Conservation (phyloP, 2,888 invertebrate species). For the Cephus rjabovi region DNA sequence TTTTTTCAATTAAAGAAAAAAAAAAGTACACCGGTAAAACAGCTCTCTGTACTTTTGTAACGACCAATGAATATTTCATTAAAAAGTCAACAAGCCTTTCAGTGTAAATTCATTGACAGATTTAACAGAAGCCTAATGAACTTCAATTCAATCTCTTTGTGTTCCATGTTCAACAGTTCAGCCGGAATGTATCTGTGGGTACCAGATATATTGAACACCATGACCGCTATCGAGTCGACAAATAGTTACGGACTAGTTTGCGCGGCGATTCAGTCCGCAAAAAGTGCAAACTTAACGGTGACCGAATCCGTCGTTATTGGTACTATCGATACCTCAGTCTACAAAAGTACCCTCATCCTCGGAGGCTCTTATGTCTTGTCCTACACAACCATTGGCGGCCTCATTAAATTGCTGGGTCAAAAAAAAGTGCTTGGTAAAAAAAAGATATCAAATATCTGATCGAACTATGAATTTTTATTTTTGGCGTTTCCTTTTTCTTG, state of each 20-base stretch:
- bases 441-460: too few relatives aligned
- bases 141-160: background rate
- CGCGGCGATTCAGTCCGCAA: background rate
- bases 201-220: slow-evolving; percentile 14
- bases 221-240: background rate
- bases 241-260: background rate
- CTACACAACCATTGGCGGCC: too few relatives aligned
- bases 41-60: too few relatives aligned
- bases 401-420: too few relatives aligned
- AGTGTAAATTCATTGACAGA: background rate
- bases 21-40: too few relatives aligned
- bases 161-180: slow-evolving; percentile 10
- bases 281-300: background rate
- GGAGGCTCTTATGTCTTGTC: too few relatives aligned
- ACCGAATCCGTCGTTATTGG: background rate
- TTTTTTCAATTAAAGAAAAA: too few relatives aligned
- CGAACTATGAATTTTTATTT: too few relatives aligned
- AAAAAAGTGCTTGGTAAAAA: too few relatives aligned
- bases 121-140: background rate
- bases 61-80: background rate
- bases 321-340: too few relatives aligned
- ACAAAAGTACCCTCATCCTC: too few relatives aligned
- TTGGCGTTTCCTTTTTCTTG: too few relatives aligned
- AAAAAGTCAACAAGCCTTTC: background rate
- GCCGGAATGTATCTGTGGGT: slow-evolving; percentile 15